These are phyloP conservation scores for Calameuta filiformis DNA, from an alignment of 2,888 invertebrate genomes.

Conservation along the genomic window DNA sequence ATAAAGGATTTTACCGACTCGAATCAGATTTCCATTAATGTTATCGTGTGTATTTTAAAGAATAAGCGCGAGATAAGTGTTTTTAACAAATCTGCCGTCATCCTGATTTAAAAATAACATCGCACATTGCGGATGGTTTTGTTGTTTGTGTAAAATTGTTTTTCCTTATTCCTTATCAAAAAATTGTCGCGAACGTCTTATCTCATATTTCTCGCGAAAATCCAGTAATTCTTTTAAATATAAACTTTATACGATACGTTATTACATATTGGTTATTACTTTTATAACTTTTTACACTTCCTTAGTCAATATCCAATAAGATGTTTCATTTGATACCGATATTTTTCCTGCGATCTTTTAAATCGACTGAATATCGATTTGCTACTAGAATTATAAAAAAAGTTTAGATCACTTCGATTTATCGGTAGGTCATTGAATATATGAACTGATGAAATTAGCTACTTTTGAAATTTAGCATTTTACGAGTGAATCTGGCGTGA, in stretches of 20 bases:
- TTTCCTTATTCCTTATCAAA: neutral
- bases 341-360: neutral
- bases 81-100: neutral
- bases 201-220: neutral
- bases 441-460: neutral
- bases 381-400: neutral
- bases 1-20: neutral
- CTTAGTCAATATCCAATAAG: too few relatives aligned
- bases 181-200: neutral
- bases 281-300: too few relatives aligned
- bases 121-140: neutral
- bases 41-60: neutral
- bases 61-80: neutral
- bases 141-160: neutral
- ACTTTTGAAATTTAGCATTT: too few relatives aligned
- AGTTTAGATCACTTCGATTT: neutral
- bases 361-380: neutral
- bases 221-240: neutral
- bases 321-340: too few relatives aligned
- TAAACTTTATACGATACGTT: neutral
- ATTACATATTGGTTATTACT: neutral
- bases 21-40: neutral
- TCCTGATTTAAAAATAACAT: neutral
- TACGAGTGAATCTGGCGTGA: too few relatives aligned
- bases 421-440: neutral